Base-by-base conservation (phyloP, 2,888 invertebrate species). In the Scaptomyza cyrtandrae region DNA sequence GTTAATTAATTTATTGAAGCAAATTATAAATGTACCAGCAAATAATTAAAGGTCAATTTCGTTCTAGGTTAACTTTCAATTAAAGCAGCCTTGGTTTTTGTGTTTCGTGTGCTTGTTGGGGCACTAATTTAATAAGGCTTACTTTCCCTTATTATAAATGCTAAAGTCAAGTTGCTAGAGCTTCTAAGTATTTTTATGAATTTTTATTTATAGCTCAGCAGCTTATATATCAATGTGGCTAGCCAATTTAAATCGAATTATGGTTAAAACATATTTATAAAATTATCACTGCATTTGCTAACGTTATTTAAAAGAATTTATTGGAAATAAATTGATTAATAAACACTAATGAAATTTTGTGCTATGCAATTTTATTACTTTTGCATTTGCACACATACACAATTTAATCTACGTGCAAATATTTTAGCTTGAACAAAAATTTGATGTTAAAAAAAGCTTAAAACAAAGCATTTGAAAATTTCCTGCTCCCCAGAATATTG, bases 1-100 rank as follows among this genome's bases (percentile, higher is more conserved):
- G 39, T 44, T 41, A 29, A 55, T 55, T 58, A 61, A 67, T 50
- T 6, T 14, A n/a, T 19, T n/a, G 29, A 39, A 45, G 27, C 37
- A n/a, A 19, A 13, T 6, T n/a, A 50, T 24, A 1, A 11, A 33
- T 16, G n/a, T 24, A 4, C 9, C 1, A 9, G 9, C 39, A 35
- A 49, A 59, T 35, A 53, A 50, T 46, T 3, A 10, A 50, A 24
- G 24, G 11, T 9, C 27, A 9, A 16, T 14, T 14, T 39, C 1
- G 41, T 27, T 27, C 7, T 1, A 39, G 37, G 11, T 39, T 39
- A 9, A 4, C 10, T 41, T 3, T 13, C 9, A 9, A 41, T 16
- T 10, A 41, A 41, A 9, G 9, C 9, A 3, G 16, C 9, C 16
- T 10, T 10, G 41, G 14, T 6, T 37, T 37, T n/a, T n/a, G n/a